Evolutionary conservation across 2,797 vertebrate species (phyloP).

Genomic region (Tiaroga cobitis): DNA sequence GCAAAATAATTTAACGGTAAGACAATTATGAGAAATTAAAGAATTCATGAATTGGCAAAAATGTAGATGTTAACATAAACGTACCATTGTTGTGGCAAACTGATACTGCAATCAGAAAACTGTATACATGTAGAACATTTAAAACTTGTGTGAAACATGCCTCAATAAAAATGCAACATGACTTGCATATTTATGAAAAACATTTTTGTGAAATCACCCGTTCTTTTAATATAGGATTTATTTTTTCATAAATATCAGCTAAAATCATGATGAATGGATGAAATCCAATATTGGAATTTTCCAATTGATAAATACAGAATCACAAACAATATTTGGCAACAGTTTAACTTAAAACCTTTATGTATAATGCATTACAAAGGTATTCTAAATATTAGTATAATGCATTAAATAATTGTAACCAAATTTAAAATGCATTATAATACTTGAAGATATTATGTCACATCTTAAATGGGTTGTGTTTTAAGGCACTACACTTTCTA

Average conservation of each 20-base stretch:
- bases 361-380: not conserved
- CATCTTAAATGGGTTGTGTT: not conserved
- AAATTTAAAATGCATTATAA: not conserved
- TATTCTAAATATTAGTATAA: not conserved
- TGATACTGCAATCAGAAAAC: not conserved
- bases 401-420: too few species aligned
- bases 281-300: not conserved
- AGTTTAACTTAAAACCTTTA: not conserved
- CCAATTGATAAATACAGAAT: not conserved
- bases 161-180: not conserved
- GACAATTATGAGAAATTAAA: not conserved
- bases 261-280: not conserved
- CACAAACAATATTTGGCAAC: too few species aligned
- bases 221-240: not conserved
- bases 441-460: not conserved
- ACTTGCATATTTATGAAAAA: not conserved
- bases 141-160: not conserved
- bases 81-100: not conserved
- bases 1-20: too few species aligned
- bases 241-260: not conserved
- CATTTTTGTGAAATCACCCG: not conserved
- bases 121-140: not conserved
- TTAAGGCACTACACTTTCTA: not conserved
- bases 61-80: not conserved
- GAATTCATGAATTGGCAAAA: not conserved